Base-by-base conservation (phyloP, 53 echinoderm and acorn worm species). In the Holothuria scabra region DNA sequence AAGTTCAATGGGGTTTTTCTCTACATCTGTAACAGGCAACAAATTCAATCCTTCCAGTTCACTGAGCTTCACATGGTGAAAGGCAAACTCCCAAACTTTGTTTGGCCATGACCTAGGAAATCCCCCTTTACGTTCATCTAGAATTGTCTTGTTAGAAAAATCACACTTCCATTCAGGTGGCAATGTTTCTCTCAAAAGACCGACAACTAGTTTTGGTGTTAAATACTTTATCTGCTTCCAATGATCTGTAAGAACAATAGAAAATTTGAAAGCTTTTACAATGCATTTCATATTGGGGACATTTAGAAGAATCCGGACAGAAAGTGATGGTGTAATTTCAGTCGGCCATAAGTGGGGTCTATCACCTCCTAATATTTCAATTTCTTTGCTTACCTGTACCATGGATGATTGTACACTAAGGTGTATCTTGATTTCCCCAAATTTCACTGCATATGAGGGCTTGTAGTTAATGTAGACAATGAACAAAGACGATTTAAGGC, bases 171-270 rank as follows among this genome's bases (percentile, higher is more conserved):
- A 71, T 12, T 71, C 71, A 19, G 37, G 18, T 30, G 58, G 46
- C 21, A 79, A 57, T 3, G 79, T 56, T 79, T 33, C 30, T 28
- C 21, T 56, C 57, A 79, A 29, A 30, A 79, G 79, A 58, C 31
- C 30, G 1, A 57, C 59, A 30, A 79, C 30, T 8, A 5, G 16
- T 16, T 6, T 9, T 57, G 59, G 57, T 30, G 57, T 31, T 26
- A 79, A 55, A n/a, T 33, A 14, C 32, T 79, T 23, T 14, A 79
- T n/a, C 28, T 79, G 79, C 3, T 58, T 28, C 79, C 79, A 79
- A 21, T 28, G 52, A 79, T 48, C 71, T 71, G 46, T 2, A 21
- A 44, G 18, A 41, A 41, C 41, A 41, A 41, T 10, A 41, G 41
- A 10, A 41, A 41, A 41, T 41, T 41, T 6, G 41, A 5, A 8